Base-by-base conservation (phyloP, 2,888 invertebrate species). In the Caenorhabditis plicata region DNA sequence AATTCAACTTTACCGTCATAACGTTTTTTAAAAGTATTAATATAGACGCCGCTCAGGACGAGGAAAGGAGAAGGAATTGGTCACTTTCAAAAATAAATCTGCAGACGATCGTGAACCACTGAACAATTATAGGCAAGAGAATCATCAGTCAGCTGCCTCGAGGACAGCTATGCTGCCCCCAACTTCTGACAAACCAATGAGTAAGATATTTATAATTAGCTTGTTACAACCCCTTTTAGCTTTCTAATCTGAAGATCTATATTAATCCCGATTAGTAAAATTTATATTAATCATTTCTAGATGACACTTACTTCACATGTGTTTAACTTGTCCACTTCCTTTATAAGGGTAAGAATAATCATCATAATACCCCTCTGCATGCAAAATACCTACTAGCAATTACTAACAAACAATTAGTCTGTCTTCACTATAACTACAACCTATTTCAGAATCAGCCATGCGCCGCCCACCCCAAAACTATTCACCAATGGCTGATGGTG, bases 371-470 rank as follows among this genome's bases (percentile, higher is more conserved):
- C n/a, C n/a, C n/a, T n/a, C n/a, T n/a, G n/a, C n/a, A n/a, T n/a
- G n/a, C n/a, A n/a, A n/a, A n/a, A n/a, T 15, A 39, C 25, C 39
- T 13, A 39, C 25, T 13, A 39, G 25, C 25, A 13, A 25, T 22
- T 25, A 19, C 9, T 15, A 9, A 11, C 20, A 11, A 23, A 25
- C 11, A 4, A 15, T 29, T 15, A 22, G 19, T 9, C 3, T 22
- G 5, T 22, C 8, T 38, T 36, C 22, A 29, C 25, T 27, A 39
- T 17, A 36, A 50, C 17, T 38, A 36, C 31, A 13, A 26, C 44
- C 43, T 39, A 31, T 65, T 73, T 38, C 64, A 74, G 74, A 71
- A 60, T 71, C 75, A 1, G 68, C 74, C 15, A 50, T 75, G 31
- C 65, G 51, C 42, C 48, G 42, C 36, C 53, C 63, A n/a, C n/a